Conservation (phyloP, 2,797 vertebrate genomes). For the Pachyuromys duprasi region DNA sequence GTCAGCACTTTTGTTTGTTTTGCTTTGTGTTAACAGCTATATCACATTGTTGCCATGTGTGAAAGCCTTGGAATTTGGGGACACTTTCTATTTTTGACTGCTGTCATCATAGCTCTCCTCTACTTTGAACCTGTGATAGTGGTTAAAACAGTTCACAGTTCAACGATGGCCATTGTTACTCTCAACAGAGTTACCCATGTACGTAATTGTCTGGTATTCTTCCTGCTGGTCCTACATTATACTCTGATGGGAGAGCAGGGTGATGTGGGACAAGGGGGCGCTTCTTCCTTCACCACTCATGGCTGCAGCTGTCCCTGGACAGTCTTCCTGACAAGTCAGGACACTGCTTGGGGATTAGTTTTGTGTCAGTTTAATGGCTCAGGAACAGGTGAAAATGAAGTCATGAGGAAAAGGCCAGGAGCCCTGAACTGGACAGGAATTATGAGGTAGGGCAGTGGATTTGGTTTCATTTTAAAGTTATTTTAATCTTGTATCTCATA, state of each 20-base stretch:
- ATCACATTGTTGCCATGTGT: conserved; percentile 64
- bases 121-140: conserved; percentile 46
- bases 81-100: conserved; percentile 60
- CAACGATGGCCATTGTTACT: conserved; percentile 45
- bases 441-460: neutral
- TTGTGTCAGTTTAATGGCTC: conserved; percentile 45
- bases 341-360: conserved; percentile 29
- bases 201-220: neutral
- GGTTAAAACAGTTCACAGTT: conserved; percentile 64
- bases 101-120: conserved; percentile 21
- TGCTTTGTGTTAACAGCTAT: conserved; percentile 55
- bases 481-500: conserved; percentile 48
- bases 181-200: neutral
- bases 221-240: neutral
- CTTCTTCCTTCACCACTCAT: neutral
- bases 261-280: neutral
- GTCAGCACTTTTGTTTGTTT: conserved; percentile 35
- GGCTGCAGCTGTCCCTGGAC: neutral
- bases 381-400: conserved; percentile 60
- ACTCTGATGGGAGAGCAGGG: conserved; percentile 29
- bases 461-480: conserved; percentile 37
- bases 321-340: conserved; percentile 63
- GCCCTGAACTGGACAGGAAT: neutral
- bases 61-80: conserved; percentile 63
- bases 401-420: conserved; percentile 35